These are phyloP conservation scores for Ailurus styani DNA, from an alignment of 2,113 vertebrate genomes.

Conservation along the genomic window DNA sequence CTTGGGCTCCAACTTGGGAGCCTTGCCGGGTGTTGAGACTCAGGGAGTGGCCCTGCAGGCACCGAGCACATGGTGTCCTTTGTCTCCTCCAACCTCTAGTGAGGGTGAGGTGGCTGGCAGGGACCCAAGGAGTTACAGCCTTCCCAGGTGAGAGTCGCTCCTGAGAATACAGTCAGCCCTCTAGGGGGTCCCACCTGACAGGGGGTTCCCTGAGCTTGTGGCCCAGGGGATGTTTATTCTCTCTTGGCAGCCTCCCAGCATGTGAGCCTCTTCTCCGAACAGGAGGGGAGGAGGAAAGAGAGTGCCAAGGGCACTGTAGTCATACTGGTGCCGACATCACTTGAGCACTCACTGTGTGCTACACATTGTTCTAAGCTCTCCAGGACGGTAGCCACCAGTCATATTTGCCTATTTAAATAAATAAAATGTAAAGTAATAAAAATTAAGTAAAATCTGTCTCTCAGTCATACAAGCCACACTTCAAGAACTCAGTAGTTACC, in stretches of 20 bases:
- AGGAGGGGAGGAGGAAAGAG: background rate
- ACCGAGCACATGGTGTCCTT: background rate
- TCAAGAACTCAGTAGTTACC: background rate
- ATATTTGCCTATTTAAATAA: background rate
- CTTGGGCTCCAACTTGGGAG: background rate
- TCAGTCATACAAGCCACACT: background rate
- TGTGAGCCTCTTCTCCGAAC: background rate
- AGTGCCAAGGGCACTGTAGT: background rate
- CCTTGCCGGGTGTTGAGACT: background rate
- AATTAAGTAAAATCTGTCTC: background rate
- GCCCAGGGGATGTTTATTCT: background rate
- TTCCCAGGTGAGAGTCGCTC: background rate
- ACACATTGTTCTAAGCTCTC: background rate
- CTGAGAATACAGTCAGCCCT: background rate
- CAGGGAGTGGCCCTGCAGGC: background rate
- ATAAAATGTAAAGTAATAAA: background rate
- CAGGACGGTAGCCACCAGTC: background rate
- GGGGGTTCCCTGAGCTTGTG: background rate
- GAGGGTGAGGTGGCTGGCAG: background rate
- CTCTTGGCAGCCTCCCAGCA: background rate
- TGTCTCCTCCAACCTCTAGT: background rate
- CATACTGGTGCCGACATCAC: too few relatives aligned
- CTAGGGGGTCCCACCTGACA: background rate
- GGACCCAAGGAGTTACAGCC: background rate
- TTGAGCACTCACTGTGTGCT: background rate